Evolutionary conservation across 2,113 vertebrate genomes (phyloP).

Genomic region (Carlito syrichta): DNA sequence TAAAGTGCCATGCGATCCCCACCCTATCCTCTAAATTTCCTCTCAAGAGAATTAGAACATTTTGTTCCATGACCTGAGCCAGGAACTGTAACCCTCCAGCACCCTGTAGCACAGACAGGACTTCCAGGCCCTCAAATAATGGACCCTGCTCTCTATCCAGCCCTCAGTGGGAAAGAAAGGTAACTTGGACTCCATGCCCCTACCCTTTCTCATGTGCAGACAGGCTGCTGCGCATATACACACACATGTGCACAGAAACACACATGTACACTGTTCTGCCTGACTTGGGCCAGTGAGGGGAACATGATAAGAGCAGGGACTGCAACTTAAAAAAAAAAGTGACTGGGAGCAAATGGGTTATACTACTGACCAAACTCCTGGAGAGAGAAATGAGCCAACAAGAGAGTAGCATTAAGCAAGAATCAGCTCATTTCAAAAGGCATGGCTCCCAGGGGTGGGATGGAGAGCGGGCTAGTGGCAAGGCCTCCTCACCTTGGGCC

Average conservation of each 20-base stretch:
- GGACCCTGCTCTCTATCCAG: neutral
- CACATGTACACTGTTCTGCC: neutral
- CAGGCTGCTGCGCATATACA: neutral
- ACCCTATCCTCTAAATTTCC: neutral
- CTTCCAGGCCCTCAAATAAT: neutral
- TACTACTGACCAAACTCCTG: neutral
- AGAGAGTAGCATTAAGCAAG: neutral
- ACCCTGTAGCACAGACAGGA: neutral
- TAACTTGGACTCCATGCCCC: neutral
- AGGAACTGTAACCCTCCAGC: neutral
- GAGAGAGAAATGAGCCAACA: neutral
- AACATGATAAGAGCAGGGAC: neutral
- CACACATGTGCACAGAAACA: neutral
- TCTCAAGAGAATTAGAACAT: neutral
- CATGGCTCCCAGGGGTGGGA: neutral
- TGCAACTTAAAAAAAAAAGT: neutral
- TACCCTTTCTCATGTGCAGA: neutral
- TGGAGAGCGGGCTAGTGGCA: neutral
- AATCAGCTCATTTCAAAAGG: neutral
- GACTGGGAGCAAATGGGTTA: neutral
- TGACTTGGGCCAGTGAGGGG: neutral
- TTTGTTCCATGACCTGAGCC: neutral
- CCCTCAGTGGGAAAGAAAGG: neutral
- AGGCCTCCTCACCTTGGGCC: neutral
- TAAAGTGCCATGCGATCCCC: neutral